Base-by-base conservation (phyloP, 2,113 vertebrate species). In the Notarius quadriscutis region DNA sequence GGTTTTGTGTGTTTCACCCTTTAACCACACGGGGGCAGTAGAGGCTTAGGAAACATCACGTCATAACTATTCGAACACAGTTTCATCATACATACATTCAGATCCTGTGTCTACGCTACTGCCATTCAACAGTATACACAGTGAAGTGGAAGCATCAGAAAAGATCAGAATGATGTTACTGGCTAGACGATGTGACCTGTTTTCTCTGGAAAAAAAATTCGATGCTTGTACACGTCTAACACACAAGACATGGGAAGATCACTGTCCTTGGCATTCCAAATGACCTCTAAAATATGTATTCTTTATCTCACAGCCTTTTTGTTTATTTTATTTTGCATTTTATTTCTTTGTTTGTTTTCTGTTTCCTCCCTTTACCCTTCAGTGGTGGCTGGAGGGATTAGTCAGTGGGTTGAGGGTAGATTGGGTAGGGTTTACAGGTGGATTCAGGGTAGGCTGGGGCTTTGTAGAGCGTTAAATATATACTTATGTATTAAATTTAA, bases 1-100 rank as follows among this genome's bases (percentile, higher is more conserved):
- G 18, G 48, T 4, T 63, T 58, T 55, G n/a, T 77, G 71, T 55
- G 75, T 84, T 83, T 79, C 86, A 85, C 15, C 9, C 5, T 67
- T 41, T 41, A 84, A 91, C 93, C 95, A 95, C 95, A 88, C 86
- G 95, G 92, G 84, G 92, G 94, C 91, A 80, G 88, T 93, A 74
- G 90, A 90, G 87, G 41, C 87, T 91, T 20, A 82, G 6, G 20
- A 87, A 85, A 58, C 11, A 69, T 30, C 1, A 89, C 30, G 51
- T 71, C 57, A 34, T n/a, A 22, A 25, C 51, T 60, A 41, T 41
- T 69, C 77, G 27, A 27, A 48, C 12, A 69, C n/a, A 67, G 27
- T 78, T 75, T 18, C 25, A 85, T 78, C 22, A 63, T 65, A 63
- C 17, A 69, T 12, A 30, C 7, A 27, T 0, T 77, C 34, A 58